Conservation (phyloP, 2,797 vertebrate species). For the Neosalanx taihuensis region DNA sequence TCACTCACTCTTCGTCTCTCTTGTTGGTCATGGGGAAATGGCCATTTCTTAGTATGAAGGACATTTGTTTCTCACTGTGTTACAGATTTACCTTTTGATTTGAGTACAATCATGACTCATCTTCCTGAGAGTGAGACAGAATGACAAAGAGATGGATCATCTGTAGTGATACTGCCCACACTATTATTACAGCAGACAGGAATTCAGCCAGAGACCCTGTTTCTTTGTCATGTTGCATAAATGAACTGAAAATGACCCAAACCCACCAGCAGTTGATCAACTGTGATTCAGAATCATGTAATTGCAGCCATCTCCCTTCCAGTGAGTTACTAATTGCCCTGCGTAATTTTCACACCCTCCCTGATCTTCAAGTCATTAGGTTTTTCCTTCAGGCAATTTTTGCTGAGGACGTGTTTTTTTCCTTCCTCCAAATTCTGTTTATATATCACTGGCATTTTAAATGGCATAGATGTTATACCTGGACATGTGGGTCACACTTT, state of each 20-base stretch:
- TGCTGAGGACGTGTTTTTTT: not conserved
- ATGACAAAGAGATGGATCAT: not conserved
- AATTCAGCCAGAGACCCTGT: not conserved
- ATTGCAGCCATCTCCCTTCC: not conserved
- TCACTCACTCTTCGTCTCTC: not conserved
- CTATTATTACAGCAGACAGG: constrained; percentile 3
- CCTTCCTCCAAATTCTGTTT: not conserved
- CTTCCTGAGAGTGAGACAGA: not conserved
- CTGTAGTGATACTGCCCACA: not conserved
- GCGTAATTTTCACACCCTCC: not conserved
- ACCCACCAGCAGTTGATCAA: not conserved
- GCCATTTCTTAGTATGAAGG: no score
- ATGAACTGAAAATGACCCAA: not conserved
- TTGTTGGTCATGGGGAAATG: no score
- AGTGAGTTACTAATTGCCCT: not conserved
- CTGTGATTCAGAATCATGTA: not conserved
- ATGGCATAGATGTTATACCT: not conserved
- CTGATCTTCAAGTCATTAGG: not conserved
- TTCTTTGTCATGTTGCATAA: not conserved
- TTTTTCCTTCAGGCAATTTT: not conserved
- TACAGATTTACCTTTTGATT: not conserved
- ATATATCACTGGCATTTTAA: not conserved
- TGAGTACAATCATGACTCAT: not conserved
- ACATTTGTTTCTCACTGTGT: not conserved
- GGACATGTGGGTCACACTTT: not conserved